Evolutionary conservation across 2,888 invertebrate genomes (phyloP).

Genomic region (Meiosimyza decipiens): DNA sequence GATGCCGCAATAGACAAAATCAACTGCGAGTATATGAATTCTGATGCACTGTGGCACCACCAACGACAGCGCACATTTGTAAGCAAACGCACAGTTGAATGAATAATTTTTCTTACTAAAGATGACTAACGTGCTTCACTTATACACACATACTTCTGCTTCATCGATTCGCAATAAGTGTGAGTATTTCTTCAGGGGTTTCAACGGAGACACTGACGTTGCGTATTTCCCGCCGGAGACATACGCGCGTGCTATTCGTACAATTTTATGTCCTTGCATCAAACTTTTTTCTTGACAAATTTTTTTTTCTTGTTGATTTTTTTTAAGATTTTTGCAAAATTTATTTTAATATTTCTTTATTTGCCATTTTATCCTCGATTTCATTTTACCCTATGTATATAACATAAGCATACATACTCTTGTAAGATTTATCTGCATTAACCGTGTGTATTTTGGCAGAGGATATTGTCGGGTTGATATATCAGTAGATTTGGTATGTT

Average conservation of each 20-base stretch:
- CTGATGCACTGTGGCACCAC: not conserved
- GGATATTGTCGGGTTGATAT: not conserved
- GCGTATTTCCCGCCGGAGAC: constrained; percentile 14
- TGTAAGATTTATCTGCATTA: constrained; percentile 24
- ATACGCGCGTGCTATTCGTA: not conserved
- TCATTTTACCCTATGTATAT: constrained; percentile 19
- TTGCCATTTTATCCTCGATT: constrained; percentile 36
- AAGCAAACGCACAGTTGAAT: constrained; percentile 14
- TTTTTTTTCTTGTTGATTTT: not conserved
- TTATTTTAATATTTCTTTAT: constrained; percentile 40
- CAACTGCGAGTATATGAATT: not conserved
- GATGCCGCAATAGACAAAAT: not conserved
- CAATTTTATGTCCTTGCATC: constrained; percentile 22
- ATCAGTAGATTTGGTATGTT: not conserved
- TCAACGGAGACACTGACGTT: not conserved
- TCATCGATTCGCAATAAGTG: constrained; percentile 14
- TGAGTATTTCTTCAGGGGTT: not conserved
- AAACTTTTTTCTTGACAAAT: not conserved
- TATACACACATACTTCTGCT: not conserved
- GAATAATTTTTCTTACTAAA: constrained; percentile 18
- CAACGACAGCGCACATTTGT: not conserved
- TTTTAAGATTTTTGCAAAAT: constrained; percentile 18
- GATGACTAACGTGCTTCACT: not conserved
- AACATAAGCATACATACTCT: not conserved
- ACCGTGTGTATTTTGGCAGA: not conserved